Base-by-base conservation (phyloP, 2,797 vertebrate genomes). In the Coilia nasus region DNA sequence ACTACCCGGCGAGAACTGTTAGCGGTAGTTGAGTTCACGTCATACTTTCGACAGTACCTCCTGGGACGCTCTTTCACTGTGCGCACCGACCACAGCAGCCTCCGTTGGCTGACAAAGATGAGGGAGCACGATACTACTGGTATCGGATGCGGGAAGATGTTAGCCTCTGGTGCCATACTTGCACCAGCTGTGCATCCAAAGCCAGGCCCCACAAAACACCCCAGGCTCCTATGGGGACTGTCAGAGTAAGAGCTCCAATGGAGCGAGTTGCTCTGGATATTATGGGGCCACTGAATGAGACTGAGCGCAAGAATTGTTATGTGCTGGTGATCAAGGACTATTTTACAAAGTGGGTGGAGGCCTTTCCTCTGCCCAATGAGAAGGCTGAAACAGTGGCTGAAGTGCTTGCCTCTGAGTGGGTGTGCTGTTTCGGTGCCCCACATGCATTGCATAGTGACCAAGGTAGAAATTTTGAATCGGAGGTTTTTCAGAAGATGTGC, bases 21-120 rank as follows among this genome's bases (percentile, higher is more conserved):
- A 0, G 89, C 88, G 0, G 56, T 90, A 0, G 89, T 91, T 12
- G 0, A 89, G 0, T 91, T 89, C 57, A 88, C 82, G 0, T 64
- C 54, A 14, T 87, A 88, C 2, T 91, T 90, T 1, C 9, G 47
- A 0, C 90, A 91, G 83, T 90, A 88, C 10, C 85, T 90, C 1
- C 19, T 71, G 44, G 56, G 85, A 25, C 17, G 60, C 15, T 46
- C n/a, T 1, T 90, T 88, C 7, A 84, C 2, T 0, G 87, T 90
- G 0, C 31, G 6, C 21, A 91, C 87, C 0, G 89, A 91, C 35
- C 85, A 90, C 44, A 90, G 87, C 62, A 91, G 87, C 3, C 83
- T 89, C 0, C 23, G 50, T 0, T 89, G 87, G 88, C 11, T 89
- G 0, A 89, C 86, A 57, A 64, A 4, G 0, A 83, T 90, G 81